Evolutionary conservation across 2,888 invertebrate genomes (phyloP).

Genomic region (Pseudococcus longispinus): DNA sequence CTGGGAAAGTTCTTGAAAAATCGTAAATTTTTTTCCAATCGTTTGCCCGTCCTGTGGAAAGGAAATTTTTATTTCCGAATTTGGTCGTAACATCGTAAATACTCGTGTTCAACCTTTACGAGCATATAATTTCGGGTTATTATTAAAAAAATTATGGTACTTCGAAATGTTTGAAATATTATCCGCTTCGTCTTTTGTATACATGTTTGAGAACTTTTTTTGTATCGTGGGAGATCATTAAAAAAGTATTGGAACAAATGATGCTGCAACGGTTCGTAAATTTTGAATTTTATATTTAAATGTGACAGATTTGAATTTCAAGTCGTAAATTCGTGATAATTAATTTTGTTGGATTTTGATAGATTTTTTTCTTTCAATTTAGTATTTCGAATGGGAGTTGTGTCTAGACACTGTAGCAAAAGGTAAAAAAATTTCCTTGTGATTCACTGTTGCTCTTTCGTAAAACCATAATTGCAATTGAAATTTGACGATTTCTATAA

Average conservation of each 20-base stretch:
- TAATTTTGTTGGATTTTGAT: no score
- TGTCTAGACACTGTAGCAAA: no score
- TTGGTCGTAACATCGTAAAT: neutral
- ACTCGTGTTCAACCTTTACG: neutral
- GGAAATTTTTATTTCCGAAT: neutral
- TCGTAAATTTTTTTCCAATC: neutral
- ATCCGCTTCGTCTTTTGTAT: no score
- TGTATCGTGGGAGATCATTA: neutral
- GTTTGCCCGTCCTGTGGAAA: neutral
- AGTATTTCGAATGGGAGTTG: no score
- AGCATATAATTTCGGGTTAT: neutral
- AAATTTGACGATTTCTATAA: no score
- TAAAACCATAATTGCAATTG: no score
- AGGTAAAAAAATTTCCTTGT: no score
- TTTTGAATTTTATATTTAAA: neutral
- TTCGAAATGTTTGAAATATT: neutral
- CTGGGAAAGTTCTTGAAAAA: neutral
- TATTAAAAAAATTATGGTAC: neutral
- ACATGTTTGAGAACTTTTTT: neutral
- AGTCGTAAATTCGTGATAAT: neutral
- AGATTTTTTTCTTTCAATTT: no score
- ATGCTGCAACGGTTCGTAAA: neutral
- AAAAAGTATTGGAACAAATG: neutral
- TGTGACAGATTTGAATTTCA: neutral
- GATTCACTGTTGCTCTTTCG: no score